A percentile compares a stretch with the other conserved stretches of the same genome.
Evolutionary conservation across 2,113 vertebrate species (phyloP).

Genomic region (Macheiramphus alcinus): DNA sequence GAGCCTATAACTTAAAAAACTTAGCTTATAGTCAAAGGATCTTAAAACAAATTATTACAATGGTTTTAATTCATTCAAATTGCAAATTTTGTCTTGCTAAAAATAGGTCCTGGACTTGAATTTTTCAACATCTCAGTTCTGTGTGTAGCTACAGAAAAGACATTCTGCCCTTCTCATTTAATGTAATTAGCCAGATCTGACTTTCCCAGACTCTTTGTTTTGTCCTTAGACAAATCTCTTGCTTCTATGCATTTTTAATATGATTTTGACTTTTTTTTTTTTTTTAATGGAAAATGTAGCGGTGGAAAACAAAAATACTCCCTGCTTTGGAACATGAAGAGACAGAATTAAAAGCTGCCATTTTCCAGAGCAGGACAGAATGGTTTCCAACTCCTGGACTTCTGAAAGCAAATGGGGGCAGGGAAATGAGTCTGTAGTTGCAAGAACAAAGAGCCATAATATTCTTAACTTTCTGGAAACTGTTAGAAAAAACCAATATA

Average conservation of each 20-base stretch:
- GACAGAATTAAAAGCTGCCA: background rate
- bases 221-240: background rate
- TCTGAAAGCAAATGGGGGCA: background rate
- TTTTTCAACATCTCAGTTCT: background rate
- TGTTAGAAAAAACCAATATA: background rate
- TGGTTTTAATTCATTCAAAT: background rate
- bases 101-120: background rate
- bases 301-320: background rate
- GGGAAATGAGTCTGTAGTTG: background rate
- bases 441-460: background rate
- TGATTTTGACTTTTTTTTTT: background rate
- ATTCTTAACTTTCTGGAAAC: background rate
- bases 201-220: background rate
- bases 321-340: background rate
- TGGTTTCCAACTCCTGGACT: background rate
- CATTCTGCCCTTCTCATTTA: background rate
- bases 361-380: background rate
- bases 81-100: background rate
- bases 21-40: background rate
- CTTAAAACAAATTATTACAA: background rate
- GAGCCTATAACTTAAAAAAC: background rate
- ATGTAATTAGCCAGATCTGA: background rate
- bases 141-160: background rate
- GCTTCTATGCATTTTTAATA: background rate
- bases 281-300: background rate